Base-by-base conservation (phyloP, 2,797 vertebrate genomes). In the Xiphorhynchus erythropygius region DNA sequence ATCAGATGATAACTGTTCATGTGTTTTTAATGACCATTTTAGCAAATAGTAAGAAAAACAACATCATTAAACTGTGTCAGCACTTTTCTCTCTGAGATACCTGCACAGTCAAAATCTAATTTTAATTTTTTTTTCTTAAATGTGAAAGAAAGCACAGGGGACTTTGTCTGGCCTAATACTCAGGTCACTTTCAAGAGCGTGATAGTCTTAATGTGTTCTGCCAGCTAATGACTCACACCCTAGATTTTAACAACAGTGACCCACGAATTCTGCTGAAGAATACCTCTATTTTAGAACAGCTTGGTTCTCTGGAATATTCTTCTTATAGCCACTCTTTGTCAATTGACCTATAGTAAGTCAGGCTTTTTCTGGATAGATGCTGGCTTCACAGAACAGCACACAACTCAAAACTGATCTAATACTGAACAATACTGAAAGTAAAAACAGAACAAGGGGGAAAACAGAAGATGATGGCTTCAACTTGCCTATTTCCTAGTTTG, bases 91-190 rank as follows among this genome's bases (percentile, higher is more conserved):
- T 57, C 33, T 52, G 13, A 80, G 7, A 57, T 3, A 49, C 28
- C 21, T 6, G 4, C 5, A 16, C 28, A 65, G 11, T 16, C 0
- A 0, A 94, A 74, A 70, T 6, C 1, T n/a, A 65, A 65, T 57
- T 74, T 80, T 9, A 44, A 10, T 16, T 19, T 33, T 44, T 64
- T 74, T 65, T 55, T 8, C 23, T 15, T 50, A 64, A 68, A 60
- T 42, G 8, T 68, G 42, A 57, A 87, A 90, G 8, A 63, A 79
- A 84, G 14, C 42, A n/a, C 1, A 12, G 16, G 8, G 8, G 8
- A 24, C 5, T 57, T 93, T n/a, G 7, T 84, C 50, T 71, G 49
- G 4, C 12, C 21, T 59, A 25, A 44, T 41, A 44, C 8, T 67
- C 39, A 32, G 12, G 73, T 70, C 0, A 0, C 13, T 89, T 87